Conservation (phyloP, 2,888 invertebrate genomes). For the Sarcophaga subvicina region DNA sequence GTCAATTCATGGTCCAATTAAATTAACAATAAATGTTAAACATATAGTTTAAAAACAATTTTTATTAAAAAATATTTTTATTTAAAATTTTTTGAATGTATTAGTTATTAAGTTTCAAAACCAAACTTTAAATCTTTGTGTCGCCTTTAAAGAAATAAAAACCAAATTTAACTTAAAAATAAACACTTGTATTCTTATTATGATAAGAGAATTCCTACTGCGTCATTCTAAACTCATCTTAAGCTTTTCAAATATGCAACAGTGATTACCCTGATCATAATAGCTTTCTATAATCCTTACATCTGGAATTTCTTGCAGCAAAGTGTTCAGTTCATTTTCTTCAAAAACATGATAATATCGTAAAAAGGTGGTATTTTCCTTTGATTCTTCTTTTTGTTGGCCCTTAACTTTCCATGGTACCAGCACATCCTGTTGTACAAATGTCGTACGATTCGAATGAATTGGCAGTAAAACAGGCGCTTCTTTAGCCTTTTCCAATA, state of each 20-base stretch:
- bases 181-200: not conserved
- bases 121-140: constrained; percentile 59
- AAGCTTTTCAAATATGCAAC: constrained; percentile 86
- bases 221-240: not conserved
- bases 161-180: not conserved
- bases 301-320: constrained; percentile 84
- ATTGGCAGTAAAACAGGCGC: constrained; percentile 84
- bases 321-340: constrained; percentile 88
- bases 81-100: constrained; percentile 36
- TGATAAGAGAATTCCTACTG: not conserved
- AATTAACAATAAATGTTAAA: constrained; percentile 76
- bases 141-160: constrained; percentile 56
- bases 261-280: constrained; percentile 99
- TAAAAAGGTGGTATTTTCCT: constrained; percentile 84
- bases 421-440: constrained; percentile 93
- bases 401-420: constrained; percentile 94
- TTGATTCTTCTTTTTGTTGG: constrained; percentile 4
- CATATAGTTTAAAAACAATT: constrained; percentile 43
- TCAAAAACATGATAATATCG: constrained; percentile 97
- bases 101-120: constrained; percentile 62
- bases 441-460: constrained; percentile 95
- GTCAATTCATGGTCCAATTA: constrained; percentile 80
- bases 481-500: constrained; percentile 67
- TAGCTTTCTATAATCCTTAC: constrained; percentile 87
- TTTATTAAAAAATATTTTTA: constrained; percentile 45